Evolutionary conservation across 2,113 vertebrate genomes (phyloP).

Genomic region (crab-eating macaque (Macaca fascicularis)): DNA sequence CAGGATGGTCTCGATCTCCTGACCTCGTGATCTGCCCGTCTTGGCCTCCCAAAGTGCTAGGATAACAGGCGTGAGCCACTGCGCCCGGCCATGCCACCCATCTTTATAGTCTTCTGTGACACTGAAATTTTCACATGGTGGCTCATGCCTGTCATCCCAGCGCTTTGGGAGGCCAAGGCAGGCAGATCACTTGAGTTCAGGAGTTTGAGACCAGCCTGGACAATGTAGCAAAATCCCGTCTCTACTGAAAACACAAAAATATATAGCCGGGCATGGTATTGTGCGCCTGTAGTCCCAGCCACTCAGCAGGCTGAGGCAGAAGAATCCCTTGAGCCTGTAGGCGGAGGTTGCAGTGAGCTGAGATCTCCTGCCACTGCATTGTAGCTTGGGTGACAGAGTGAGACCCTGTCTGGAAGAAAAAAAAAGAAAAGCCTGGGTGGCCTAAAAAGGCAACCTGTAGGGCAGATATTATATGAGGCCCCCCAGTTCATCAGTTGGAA

Average conservation of each 20-base stretch:
- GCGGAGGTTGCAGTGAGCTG: too few species aligned
- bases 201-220: not conserved
- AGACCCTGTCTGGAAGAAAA: not conserved
- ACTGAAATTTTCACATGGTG: not conserved
- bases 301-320: not conserved
- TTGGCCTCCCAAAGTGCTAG: too few species aligned
- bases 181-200: not conserved
- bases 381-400: not conserved
- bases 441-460: not conserved
- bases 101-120: not conserved
- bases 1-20: too few species aligned
- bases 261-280: not conserved
- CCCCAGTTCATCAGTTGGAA: not conserved
- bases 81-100: too few species aligned
- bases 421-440: not conserved
- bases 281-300: not conserved
- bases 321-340: not conserved
- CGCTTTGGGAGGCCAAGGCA: not conserved
- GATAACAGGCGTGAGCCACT: too few species aligned
- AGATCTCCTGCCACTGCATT: too few species aligned
- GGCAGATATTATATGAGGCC: fast-evolving
- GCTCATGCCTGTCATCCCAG: not conserved
- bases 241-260: not conserved
- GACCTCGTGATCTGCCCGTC: too few species aligned
- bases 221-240: not conserved